Evolutionary conservation across 1,140 invertebrate genomes (phyloP), one percentile per base, ranked within the genome.

Genomic region (Helicoverpa armigera): DNA sequence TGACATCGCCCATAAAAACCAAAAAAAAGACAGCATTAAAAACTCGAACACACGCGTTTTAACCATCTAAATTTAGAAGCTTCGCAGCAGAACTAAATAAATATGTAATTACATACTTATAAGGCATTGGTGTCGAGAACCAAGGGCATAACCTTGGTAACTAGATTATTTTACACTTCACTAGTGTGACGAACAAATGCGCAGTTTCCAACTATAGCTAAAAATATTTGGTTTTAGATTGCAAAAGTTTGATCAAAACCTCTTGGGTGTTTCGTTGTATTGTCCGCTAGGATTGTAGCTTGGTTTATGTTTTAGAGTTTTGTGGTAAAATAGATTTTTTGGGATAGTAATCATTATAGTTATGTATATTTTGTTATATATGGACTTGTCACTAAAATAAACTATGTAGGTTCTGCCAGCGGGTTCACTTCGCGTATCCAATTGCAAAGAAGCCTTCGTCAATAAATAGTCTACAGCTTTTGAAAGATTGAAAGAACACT

Each of bases 61-160:
- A 58, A 0, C n/a, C 3, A 54, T 70, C 14, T 80, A 74, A 56
- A 51, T 74, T 74, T 79, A 74, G 73, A 43, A 23, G 35, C 75
- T 50, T 3, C 48, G 61, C 18, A 29, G 60, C 35, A 53, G 50
- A 74, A 67, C 70, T 56, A 74, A 81, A 78, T 78, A 63, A 31
- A 75, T 83, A 81, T 81, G 85, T 83, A 85, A 85, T 83, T 82
- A 79, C 80, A 85, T 82, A 82, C 82, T 61, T 82, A 79, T 70
- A 75, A 50, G 56, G 79, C 81, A 82, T 79, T 76, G 29, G 76
- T 53, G 60, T 80, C 72, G 73, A 35, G 67, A 74, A 73, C 73
- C 86, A 87, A 87, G 86, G 86, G 74, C 86, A 43, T n/a, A 79
- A n/a, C 86, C 84, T 85, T 85, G 86, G 48, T 48, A 43, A 61